Percentiles rank a stretch among this genome's conserved stretches.
phyloP scores from a whole-genome alignment of 2,113 vertebrate species.

The Austrofundulus limnaeus region DNA sequence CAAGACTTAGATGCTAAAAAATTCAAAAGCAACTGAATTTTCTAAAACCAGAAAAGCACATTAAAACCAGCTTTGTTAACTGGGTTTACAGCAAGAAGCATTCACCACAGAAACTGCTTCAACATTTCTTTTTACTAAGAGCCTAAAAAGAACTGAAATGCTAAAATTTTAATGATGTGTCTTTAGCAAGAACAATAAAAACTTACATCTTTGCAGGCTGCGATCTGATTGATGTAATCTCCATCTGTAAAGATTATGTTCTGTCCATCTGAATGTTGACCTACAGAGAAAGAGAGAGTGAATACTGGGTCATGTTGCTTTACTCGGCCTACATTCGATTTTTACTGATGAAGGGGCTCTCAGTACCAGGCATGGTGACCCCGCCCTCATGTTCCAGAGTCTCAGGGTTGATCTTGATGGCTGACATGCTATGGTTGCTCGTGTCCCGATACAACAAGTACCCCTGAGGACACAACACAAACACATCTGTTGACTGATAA shows the following conservation, averaged over 20 bases:
- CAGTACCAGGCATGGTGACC: conserved; percentile 91
- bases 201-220: conserved; percentile 96
- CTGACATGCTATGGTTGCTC: conserved; percentile 93
- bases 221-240: conserved; percentile 98
- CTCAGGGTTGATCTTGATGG: conserved; percentile 96
- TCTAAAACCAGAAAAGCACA: neutral
- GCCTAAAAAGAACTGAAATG: neutral
- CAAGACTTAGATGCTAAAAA: neutral
- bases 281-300: conserved; percentile 67
- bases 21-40: neutral
- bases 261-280: conserved; percentile 93
- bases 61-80: too few species aligned
- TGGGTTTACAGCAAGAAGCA: neutral
- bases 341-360: neutral
- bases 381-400: conserved; percentile 94
- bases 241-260: conserved; percentile 98
- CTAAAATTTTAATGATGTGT: neutral
- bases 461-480: conserved; percentile 79
- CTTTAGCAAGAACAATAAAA: neutral
- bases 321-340: neutral
- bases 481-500: conserved; percentile 5
- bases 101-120: neutral
- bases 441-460: conserved; percentile 94
- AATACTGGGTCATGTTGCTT: neutral
- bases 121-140: neutral